Conservation (phyloP, 2,797 vertebrate genomes). For the Clarias pachynema region DNA sequence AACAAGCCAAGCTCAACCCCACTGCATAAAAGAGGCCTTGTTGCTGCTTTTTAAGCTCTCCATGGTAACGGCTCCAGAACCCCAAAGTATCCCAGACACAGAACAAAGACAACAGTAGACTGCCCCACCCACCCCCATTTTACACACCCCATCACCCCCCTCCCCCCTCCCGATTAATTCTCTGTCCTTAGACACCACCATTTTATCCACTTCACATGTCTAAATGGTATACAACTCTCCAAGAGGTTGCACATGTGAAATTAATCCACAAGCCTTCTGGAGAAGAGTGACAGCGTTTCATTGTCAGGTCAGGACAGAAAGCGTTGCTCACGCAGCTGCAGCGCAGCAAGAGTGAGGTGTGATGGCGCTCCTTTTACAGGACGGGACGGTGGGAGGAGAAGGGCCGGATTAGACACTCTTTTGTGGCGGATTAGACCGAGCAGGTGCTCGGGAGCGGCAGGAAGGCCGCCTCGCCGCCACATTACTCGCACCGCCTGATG, state of each 20-base stretch:
- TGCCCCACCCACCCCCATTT: constrained; percentile 59
- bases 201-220: constrained; percentile 31
- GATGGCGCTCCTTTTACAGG: constrained; percentile 35
- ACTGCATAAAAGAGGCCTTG: constrained; percentile 76
- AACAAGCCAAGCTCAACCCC: constrained; percentile 70
- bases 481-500: constrained; percentile 58
- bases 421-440: constrained; percentile 62
- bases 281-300: constrained; percentile 14
- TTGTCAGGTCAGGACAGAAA: constrained; percentile 37
- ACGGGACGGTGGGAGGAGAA: constrained; percentile 38
- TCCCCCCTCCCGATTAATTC: constrained; percentile 50
- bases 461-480: constrained; percentile 27
- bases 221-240: constrained; percentile 20
- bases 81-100: constrained; percentile 76
- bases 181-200: constrained; percentile 45
- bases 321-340: neutral
- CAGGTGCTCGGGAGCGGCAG: constrained; percentile 56
- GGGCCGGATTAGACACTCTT: constrained; percentile 54
- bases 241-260: constrained; percentile 24
- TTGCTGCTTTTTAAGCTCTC: constrained; percentile 69
- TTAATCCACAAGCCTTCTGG: constrained; percentile 15
- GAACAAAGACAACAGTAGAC: constrained; percentile 74
- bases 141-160: constrained; percentile 51
- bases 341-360: constrained; percentile 18
- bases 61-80: constrained; percentile 76